Evolutionary conservation across 2,888 invertebrate genomes (phyloP).

Genomic region (Lymantria dispar): DNA sequence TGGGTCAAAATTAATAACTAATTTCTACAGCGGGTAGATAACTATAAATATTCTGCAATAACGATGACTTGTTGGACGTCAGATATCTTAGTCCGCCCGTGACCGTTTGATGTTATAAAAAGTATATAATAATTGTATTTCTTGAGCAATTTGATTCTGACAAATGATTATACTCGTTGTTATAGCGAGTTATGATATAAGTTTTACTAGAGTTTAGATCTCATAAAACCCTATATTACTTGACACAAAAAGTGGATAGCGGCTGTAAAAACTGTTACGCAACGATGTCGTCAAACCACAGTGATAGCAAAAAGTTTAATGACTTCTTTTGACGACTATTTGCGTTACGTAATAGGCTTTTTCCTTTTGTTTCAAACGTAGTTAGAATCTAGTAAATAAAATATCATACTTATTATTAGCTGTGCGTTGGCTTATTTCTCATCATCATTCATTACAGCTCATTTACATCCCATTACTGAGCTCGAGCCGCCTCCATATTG

Average conservation of each 20-base stretch:
- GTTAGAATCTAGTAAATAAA: neutral
- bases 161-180: neutral
- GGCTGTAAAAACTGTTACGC: constrained; percentile 41
- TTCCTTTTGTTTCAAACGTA: neutral
- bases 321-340: constrained; percentile 44
- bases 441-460: too few species aligned
- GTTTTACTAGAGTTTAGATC: constrained; percentile 26
- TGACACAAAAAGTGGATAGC: constrained; percentile 35
- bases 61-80: too few species aligned
- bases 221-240: constrained; percentile 39
- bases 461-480: too few species aligned
- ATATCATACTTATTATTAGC: neutral
- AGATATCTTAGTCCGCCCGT: too few species aligned
- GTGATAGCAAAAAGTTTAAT: constrained; percentile 65
- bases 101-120: neutral
- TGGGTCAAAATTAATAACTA: too few species aligned
- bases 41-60: too few species aligned
- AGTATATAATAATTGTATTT: neutral
- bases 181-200: constrained; percentile 2
- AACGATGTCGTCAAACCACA: constrained; percentile 51
- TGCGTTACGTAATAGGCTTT: neutral
- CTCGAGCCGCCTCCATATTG: too few species aligned
- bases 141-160: neutral
- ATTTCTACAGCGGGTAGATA: too few species aligned
- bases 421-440: too few species aligned